A percentile compares a stretch with the other conserved stretches of the same genome.
phyloP scores from a whole-genome alignment of 2,888 invertebrate genomes.

The Eilema sororculum region DNA sequence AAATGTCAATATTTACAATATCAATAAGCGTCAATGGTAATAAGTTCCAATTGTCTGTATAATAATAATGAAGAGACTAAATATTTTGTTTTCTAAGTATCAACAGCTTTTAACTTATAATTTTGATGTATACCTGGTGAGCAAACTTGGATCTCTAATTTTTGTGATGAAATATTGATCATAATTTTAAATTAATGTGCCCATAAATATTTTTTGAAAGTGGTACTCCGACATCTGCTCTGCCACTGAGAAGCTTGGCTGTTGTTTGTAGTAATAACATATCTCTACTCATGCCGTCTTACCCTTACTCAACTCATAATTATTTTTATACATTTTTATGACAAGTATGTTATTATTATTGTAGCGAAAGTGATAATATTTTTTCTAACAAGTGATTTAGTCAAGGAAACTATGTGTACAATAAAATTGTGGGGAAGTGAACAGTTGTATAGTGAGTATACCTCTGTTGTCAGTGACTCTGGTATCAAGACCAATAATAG shows the following conservation, averaged over 20 bases:
- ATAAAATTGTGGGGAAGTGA: too few species aligned
- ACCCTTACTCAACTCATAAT: neutral
- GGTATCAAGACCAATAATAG: too few species aligned
- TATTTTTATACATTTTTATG: slow-evolving; percentile 7
- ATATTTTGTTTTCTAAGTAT: too few species aligned
- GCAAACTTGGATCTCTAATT: neutral
- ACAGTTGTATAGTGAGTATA: neutral
- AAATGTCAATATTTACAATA: too few species aligned
- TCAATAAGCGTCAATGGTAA: too few species aligned
- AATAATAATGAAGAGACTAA: too few species aligned
- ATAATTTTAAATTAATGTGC: neutral
- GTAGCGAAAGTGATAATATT: slow-evolving; percentile 9
- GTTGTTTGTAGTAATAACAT: neutral
- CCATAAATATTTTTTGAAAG: neutral
- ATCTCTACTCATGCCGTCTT: neutral
- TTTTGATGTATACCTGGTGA: neutral
- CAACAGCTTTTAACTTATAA: neutral
- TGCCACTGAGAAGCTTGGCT: neutral
- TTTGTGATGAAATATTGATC: neutral
- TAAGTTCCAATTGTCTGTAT: too few species aligned
- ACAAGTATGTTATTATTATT: slow-evolving; percentile 6
- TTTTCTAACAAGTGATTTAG: slow-evolving; percentile 2
- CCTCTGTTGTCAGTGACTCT: too few species aligned
- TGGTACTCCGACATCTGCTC: neutral
- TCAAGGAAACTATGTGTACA: neutral